These are phyloP conservation scores for Chionomys nivalis DNA, from an alignment of 2,113 vertebrate genomes.

Conservation along the genomic window DNA sequence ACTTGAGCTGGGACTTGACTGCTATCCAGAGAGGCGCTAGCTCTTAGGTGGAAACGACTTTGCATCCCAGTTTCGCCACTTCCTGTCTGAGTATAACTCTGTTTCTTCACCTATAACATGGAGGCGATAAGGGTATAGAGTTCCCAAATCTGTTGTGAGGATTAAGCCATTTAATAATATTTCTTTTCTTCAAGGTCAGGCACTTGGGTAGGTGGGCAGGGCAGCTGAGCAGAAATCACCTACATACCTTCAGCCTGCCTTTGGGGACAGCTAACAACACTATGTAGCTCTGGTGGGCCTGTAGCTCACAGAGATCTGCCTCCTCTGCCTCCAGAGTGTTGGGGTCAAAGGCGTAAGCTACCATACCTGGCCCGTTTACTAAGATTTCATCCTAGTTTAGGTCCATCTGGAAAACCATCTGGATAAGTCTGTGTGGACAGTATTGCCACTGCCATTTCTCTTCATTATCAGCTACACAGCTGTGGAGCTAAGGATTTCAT, in stretches of 20 bases:
- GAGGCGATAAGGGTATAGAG: neutral
- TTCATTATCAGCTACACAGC: neutral
- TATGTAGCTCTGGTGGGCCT: neutral
- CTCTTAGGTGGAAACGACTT: neutral
- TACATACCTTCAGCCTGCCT: neutral
- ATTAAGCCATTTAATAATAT: slow-evolving; percentile 5
- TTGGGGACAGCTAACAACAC: neutral
- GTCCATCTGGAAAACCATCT: neutral
- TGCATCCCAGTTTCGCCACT: neutral
- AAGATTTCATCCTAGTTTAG: neutral
- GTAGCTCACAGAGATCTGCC: neutral
- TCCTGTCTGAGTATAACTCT: neutral
- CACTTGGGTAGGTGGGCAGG: neutral
- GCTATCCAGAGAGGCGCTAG: neutral
- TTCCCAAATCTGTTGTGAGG: neutral
- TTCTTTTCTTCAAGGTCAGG: neutral
- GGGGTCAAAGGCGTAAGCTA: neutral
- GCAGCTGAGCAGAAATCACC: too few species aligned
- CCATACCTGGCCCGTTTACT: neutral
- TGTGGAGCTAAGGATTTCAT: slow-evolving; percentile 20
- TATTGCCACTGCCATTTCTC: neutral
- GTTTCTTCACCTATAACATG: neutral
- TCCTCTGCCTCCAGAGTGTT: neutral
- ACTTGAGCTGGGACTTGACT: neutral
- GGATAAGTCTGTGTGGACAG: neutral